Percentiles rank a stretch among this genome's conserved stretches.
Conservation (phyloP, 2,888 invertebrate species). For the Zele albiditarsus region DNA sequence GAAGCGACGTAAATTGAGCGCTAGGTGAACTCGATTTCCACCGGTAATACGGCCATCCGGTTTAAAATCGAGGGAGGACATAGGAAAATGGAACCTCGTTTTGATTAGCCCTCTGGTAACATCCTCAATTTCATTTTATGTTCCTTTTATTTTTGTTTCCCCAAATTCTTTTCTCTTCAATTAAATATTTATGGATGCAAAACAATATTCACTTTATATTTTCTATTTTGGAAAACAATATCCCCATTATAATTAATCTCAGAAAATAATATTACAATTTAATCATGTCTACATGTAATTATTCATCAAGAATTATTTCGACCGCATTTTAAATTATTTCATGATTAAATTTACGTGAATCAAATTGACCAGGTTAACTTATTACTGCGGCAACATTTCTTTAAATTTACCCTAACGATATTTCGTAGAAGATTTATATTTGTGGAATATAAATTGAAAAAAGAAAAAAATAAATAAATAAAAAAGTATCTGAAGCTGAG, state of each 20-base stretch:
- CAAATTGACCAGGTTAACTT: too few relatives aligned
- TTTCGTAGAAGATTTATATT: neutral
- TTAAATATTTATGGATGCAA: neutral
- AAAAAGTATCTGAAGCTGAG: neutral
- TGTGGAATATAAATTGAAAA: neutral
- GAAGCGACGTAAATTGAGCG: constrained; percentile 70
- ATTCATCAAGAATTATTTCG: too few relatives aligned
- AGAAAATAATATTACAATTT: too few relatives aligned
- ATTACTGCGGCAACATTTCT: neutral
- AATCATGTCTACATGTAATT: neutral
- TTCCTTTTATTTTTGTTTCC: neutral
- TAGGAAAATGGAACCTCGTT: constrained; percentile 51
- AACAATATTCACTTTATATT: neutral
- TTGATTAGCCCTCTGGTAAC: constrained; percentile 50
- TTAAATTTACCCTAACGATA: constrained; percentile 17
- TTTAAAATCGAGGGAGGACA: constrained; percentile 54
- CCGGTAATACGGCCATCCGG: constrained; percentile 69
- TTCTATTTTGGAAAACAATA: too few relatives aligned
- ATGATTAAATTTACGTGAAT: too few relatives aligned
- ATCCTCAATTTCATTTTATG: constrained; percentile 20
- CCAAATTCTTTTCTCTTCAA: constrained; percentile 22
- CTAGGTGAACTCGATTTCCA: constrained; percentile 70
- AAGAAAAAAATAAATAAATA: constrained; percentile 13
- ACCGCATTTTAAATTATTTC: too few relatives aligned
- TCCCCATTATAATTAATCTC: too few relatives aligned